phyloP scores from a whole-genome alignment of 2,113 vertebrate genomes.

The Chionodraco myersi region DNA sequence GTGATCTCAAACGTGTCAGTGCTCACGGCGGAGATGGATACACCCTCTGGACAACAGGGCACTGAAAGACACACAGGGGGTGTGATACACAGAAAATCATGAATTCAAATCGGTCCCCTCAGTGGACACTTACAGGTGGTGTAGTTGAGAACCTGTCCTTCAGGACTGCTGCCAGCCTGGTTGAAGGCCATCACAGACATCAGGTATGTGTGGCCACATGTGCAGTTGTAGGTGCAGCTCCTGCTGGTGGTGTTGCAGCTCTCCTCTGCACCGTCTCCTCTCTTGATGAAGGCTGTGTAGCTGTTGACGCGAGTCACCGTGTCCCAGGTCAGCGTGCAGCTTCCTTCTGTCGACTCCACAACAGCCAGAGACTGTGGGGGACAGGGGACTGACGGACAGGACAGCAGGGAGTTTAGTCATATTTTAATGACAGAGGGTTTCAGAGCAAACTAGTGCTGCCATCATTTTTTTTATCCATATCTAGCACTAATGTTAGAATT shows the following conservation, averaged over 20 bases:
- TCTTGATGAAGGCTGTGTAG: slow-evolving; percentile 89
- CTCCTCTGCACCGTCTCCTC: slow-evolving; percentile 85
- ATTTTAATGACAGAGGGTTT: neutral
- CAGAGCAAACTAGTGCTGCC: neutral
- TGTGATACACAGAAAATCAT: neutral
- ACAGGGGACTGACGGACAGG: slow-evolving; percentile 86
- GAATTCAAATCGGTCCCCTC: neutral
- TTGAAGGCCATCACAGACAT: slow-evolving; percentile 90
- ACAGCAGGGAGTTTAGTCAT: neutral
- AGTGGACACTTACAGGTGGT: slow-evolving; percentile 85
- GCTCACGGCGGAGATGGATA: slow-evolving; percentile 80
- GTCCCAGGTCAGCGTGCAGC: slow-evolving; percentile 88
- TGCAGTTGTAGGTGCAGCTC: slow-evolving; percentile 85
- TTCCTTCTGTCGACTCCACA: slow-evolving; percentile 80
- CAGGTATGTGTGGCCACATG: slow-evolving; percentile 92
- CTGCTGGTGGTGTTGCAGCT: slow-evolving; percentile 88
- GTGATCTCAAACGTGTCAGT: slow-evolving; percentile 86
- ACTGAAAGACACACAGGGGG: slow-evolving; percentile 76
- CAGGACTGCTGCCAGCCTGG: slow-evolving; percentile 87
- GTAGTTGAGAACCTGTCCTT: slow-evolving; percentile 86
- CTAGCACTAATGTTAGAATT: neutral
- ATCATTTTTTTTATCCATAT: neutral
- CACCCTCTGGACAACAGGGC: slow-evolving; percentile 88
- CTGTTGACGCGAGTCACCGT: slow-evolving; percentile 77
- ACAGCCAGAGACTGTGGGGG: slow-evolving; percentile 84